A percentile compares a stretch with the other conserved stretches of the same genome.
Evolutionary conservation across 2,888 invertebrate species (phyloP).

Genomic region (Caenorhabditis sp.): DNA sequence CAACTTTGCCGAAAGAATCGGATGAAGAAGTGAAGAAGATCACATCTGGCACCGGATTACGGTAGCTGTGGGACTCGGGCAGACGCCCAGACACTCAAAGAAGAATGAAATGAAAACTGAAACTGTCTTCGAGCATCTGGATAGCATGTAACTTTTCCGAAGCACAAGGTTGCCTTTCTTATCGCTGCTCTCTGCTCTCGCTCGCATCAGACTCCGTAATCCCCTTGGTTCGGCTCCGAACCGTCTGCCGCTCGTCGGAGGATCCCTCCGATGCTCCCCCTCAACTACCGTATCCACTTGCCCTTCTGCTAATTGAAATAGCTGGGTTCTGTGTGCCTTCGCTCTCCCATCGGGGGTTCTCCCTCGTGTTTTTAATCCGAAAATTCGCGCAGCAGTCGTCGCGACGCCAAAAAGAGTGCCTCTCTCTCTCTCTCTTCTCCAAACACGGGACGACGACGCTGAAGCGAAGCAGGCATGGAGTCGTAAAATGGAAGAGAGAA

Average conservation of each 20-base stretch:
- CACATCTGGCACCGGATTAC: constrained; percentile 22
- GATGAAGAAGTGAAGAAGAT: neutral
- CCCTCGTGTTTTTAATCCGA: constrained; percentile 48
- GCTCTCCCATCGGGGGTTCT: neutral
- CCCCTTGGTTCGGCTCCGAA: too few relatives aligned
- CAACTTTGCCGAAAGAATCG: constrained; percentile 38
- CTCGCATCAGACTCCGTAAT: too few relatives aligned
- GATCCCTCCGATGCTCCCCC: neutral
- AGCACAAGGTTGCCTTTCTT: too few relatives aligned
- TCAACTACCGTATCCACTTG: constrained; percentile 33
- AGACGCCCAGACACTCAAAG: neutral
- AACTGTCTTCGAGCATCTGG: neutral
- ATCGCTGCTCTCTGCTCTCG: too few relatives aligned
- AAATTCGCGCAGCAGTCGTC: constrained; percentile 33
- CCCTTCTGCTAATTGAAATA: constrained; percentile 44
- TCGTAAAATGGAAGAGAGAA: constrained; percentile 30
- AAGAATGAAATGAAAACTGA: constrained; percentile 6
- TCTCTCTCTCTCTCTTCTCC: constrained; percentile 6
- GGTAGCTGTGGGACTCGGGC: neutral
- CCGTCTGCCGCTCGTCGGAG: constrained; percentile 3
- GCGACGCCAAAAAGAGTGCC: constrained; percentile 7
- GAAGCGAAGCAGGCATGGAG: constrained; percentile 22
- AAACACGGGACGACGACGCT: constrained; percentile 22
- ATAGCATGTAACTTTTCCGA: too few relatives aligned
- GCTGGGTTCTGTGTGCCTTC: neutral